Evolutionary conservation across 2,888 invertebrate genomes (phyloP), one percentile per base, ranked within the genome.

Genomic region (Heliconius aoede): DNA sequence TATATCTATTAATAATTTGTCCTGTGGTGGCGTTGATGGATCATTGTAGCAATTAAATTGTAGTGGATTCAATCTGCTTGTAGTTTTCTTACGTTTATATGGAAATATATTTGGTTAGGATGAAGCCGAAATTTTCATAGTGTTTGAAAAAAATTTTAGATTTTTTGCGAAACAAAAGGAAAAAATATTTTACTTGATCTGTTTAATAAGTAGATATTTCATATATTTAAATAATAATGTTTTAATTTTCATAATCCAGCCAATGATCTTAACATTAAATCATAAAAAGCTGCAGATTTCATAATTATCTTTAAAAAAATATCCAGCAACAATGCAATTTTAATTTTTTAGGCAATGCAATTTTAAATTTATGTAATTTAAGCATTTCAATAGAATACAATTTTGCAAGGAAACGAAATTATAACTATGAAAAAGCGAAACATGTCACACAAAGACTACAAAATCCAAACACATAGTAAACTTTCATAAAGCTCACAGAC

Each of bases 391-490:
- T 60, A 46, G 28, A 21, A 61, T 61, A 61, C 30, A 61, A 21
- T 40, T 69, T 69, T 55, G 5, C 30, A 32, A 36, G 24, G 15
- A 69, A 46, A 40, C 30, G 24, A 46, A 51, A 69, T 69, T 69
- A 30, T 26, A 60, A 72, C 72, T 40, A 60, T 60, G 26, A 40
- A 61, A 72, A 36, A 72, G 60, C 60, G 60, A 60, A 72, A 72
- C 36, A 72, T 60, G 60, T 72, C 28, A 75, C 51, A 75, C 30
- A 62, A 62, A 51, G 32, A 60, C 11, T 9, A 58, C 65, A 71
- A 32, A 36, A 61, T 74, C 26, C 55, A 74, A 74, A 74, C 60
- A 60, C 68, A 74, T 68, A 74, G 67, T 46, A 60, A 74, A 61
- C 60, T 55, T 68, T 30, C 40, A 46, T 61, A 69, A 72, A 60